Conservation (phyloP, 2,888 invertebrate species). For the Neoascia interrupta region DNA sequence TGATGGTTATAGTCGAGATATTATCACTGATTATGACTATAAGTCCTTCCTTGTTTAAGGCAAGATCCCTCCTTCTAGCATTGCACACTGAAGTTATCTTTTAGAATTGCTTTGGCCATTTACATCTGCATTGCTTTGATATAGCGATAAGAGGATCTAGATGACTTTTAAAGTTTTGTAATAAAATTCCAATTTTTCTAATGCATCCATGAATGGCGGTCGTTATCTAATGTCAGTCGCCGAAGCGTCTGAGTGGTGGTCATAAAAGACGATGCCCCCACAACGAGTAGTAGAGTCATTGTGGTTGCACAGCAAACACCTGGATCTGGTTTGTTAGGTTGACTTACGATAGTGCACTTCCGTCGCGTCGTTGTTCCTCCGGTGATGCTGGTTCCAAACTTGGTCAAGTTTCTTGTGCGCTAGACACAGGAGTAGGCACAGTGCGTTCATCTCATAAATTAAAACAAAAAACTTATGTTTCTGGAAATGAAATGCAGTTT, state of each 20-base stretch:
- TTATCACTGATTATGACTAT: too few relatives aligned
- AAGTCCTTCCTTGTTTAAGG: too few relatives aligned
- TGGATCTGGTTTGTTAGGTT: conserved; percentile 35
- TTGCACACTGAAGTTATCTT: too few relatives aligned
- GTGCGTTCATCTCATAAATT: conserved; percentile 53
- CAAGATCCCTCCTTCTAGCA: too few relatives aligned
- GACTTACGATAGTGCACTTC: conserved; percentile 56
- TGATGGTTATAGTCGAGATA: too few relatives aligned
- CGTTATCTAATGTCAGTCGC: conserved; percentile 64
- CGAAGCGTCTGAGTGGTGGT: conserved; percentile 61
- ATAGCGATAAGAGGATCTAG: too few relatives aligned
- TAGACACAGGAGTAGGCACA: conserved; percentile 6
- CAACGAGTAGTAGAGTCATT: too few relatives aligned
- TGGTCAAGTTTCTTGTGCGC: conserved; percentile 17
- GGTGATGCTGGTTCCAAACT: neutral
- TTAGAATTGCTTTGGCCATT: too few relatives aligned
- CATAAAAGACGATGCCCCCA: conserved; percentile 1
- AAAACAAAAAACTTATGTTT: conserved; percentile 6
- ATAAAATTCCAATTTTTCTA: conserved; percentile 50
- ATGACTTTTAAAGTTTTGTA: too few relatives aligned
- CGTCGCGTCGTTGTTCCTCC: too few relatives aligned
- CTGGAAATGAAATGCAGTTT: conserved; percentile 63
- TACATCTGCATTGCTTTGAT: too few relatives aligned
- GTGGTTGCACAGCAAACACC: conserved; percentile 33
- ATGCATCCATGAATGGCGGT: conserved; percentile 47